These are phyloP conservation scores for Callosobruchus maculatus DNA, from an alignment of 2,888 invertebrate species.

Conservation along the genomic window DNA sequence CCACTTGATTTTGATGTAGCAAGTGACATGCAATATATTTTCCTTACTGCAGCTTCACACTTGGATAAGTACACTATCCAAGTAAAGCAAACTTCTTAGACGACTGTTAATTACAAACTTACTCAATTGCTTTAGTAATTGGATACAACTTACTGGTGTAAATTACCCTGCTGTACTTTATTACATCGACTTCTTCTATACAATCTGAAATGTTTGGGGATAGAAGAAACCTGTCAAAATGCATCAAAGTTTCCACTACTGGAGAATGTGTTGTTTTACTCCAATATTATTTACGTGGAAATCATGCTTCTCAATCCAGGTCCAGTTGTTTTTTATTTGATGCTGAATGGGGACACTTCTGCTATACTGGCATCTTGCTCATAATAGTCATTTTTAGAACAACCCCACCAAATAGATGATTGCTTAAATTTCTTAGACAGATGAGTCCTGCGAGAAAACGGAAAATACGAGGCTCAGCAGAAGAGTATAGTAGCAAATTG, in stretches of 20 bases:
- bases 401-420: background rate
- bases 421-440: constrained; percentile 2
- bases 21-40: background rate
- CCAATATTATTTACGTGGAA: constrained; percentile 2
- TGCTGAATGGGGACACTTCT: constrained; percentile 1
- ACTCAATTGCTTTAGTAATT: no score
- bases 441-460: background rate
- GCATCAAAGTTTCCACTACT: no score
- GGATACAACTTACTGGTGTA: no score
- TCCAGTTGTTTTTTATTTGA: background rate
- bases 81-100: no score
- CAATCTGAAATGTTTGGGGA: no score
- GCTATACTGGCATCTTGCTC: constrained; percentile 1
- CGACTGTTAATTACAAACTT: no score
- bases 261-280: no score
- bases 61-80: background rate
- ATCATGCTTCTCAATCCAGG: constrained; percentile 4
- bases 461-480: background rate
- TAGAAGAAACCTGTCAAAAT: no score
- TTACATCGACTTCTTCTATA: no score
- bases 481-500: constrained; percentile 2
- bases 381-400: constrained; percentile 5
- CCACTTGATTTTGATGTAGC: constrained; percentile 9
- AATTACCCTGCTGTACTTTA: no score
- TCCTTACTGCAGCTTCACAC: background rate